Percentiles rank a stretch among this genome's conserved stretches.
Evolutionary conservation across 2,797 vertebrate species (phyloP).

Genomic region (Remorina albescens): DNA sequence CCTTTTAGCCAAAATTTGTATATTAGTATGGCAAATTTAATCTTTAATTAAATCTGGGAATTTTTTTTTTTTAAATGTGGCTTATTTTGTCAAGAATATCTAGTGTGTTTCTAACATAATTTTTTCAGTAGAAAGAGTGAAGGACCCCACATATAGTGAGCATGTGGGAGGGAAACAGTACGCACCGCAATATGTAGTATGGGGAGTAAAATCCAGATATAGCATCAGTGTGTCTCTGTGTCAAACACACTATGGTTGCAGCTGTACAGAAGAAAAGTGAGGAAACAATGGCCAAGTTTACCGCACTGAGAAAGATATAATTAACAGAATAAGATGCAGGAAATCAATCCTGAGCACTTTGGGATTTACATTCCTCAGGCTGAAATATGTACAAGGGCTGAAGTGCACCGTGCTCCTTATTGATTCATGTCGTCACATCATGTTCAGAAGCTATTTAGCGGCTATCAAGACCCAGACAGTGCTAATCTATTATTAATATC

Average conservation of each 20-base stretch:
- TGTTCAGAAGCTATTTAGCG: slow-evolving; percentile 66
- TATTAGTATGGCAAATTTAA: too few species aligned
- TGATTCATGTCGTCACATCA: slow-evolving; percentile 70
- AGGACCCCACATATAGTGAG: neutral
- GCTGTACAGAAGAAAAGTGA: slow-evolving; percentile 8
- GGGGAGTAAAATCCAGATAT: slow-evolving; percentile 5
- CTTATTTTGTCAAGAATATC: neutral
- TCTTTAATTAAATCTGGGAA: too few species aligned
- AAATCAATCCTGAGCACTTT: slow-evolving; percentile 51
- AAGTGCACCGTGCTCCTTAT: slow-evolving; percentile 49
- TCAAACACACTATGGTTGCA: neutral
- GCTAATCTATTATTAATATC: slow-evolving; percentile 76
- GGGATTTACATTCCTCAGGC: slow-evolving; percentile 31
- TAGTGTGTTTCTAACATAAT: neutral
- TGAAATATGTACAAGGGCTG: slow-evolving; percentile 16
- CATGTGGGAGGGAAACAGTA: slow-evolving; percentile 20
- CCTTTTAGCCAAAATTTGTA: too few species aligned
- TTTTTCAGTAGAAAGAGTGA: slow-evolving; percentile 4
- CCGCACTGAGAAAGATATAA: slow-evolving; percentile 12
- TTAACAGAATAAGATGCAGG: slow-evolving; percentile 35
- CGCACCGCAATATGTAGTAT: slow-evolving; percentile 8
- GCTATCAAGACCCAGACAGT: slow-evolving; percentile 65
- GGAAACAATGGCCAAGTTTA: slow-evolving; percentile 25
- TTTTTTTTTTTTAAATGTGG: neutral
- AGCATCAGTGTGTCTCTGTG: neutral